Evolutionary conservation across 2,113 vertebrate genomes (phyloP), one percentile per base, ranked within the genome.

Genomic region (Geococcyx californianus): DNA sequence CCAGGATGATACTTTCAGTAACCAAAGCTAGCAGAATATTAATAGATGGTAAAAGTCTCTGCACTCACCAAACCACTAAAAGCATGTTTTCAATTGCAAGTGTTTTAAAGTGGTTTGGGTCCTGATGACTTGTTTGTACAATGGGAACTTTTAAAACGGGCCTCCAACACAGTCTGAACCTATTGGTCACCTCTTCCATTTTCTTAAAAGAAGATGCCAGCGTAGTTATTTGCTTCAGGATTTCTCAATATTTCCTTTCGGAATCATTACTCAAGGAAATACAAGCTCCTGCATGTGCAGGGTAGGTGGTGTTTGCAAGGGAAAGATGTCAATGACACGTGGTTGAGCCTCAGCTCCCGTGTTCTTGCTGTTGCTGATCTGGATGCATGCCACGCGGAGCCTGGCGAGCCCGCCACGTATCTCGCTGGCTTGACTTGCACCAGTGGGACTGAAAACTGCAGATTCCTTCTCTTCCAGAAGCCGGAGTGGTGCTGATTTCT

Each of bases 41-140:
- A 97, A 98, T 97, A 97, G 97, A 97, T 88, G 96, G 73, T 69
- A 93, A 95, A 97, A 96, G 84, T 82, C 94, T 95, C 76, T 33
- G 72, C 96, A 93, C 86, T 96, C 88, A 84, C 89, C 58, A 97
- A 98, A 97, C 97, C 98, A 97, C 98, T 97, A 97, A 98, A 96
- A 96, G 90, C 96, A 97, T 94, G 97, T 95, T 97, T 93, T 97
- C 95, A 94, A 44, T 69, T 96, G 69, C 78, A 83, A 95, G 97
- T 86, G 96, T 94, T 98, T 97, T 95, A 60, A 97, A 95, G 97
- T 96, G 97, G 97, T 97, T 97, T 95, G 95, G 97, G 79, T 83
- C 93, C 97, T 97, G 94, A 96, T 95, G 85, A 93, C 84, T 97
- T 97, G 97, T 97, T 97, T 97, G 97, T 96, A 96, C 97, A 97